Conservation (phyloP, 2,797 vertebrate species). For the Scarus forsteni region DNA sequence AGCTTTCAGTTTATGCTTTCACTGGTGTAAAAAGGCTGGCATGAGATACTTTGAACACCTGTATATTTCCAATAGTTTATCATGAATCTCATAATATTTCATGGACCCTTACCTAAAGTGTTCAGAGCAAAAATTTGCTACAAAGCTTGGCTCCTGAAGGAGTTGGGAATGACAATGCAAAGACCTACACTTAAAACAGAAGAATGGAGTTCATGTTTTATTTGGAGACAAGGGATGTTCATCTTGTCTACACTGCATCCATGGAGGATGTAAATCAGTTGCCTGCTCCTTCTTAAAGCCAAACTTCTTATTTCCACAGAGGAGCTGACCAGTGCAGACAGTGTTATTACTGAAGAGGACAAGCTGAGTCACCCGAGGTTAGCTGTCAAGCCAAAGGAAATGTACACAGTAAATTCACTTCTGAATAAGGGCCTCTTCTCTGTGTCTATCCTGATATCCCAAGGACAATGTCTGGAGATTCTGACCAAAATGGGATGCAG, state of each 20-base stretch:
- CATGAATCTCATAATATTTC: too few species aligned
- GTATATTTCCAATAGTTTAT: too few species aligned
- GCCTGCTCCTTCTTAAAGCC: not conserved
- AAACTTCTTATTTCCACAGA: slow-evolving; percentile 5
- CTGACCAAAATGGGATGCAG: not conserved
- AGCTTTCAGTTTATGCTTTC: too few species aligned
- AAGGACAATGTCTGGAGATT: not conserved
- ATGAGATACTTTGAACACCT: too few species aligned
- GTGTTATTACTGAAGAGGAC: slow-evolving; percentile 10
- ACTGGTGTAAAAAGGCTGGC: too few species aligned
- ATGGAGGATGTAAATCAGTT: slow-evolving; percentile 7
- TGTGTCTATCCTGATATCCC: not conserved
- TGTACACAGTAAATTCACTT: not conserved
- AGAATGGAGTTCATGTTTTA: slow-evolving; percentile 43
- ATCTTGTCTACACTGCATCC: not conserved
- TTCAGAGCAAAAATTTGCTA: too few species aligned
- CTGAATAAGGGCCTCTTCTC: slow-evolving; percentile 2
- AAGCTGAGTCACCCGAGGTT: not conserved
- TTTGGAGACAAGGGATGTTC: slow-evolving; percentile 1
- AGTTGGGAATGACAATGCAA: slow-evolving; percentile 44
- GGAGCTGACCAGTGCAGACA: slow-evolving; percentile 35
- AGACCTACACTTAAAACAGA: slow-evolving; percentile 19
- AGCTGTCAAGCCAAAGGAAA: slow-evolving; percentile 7
- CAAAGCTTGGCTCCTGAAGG: slow-evolving; percentile 27
- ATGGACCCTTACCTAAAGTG: too few species aligned